Evolutionary conservation across 2,113 vertebrate species (phyloP).

Genomic region (Sterna hirundo): DNA sequence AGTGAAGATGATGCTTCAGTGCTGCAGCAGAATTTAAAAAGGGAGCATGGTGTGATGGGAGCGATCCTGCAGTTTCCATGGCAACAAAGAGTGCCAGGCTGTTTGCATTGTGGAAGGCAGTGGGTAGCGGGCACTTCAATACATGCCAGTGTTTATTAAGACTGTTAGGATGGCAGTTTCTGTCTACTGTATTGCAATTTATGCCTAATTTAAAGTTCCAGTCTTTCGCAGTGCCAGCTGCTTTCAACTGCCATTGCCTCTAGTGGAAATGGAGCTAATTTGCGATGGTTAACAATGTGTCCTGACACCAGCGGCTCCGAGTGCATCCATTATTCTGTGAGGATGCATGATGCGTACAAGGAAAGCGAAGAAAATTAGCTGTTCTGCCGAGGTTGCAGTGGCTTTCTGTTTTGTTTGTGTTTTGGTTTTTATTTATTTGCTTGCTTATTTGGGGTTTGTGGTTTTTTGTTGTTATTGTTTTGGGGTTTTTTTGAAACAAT

Average conservation of each 20-base stretch:
- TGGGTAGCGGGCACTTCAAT: background rate
- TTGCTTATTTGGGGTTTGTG: background rate
- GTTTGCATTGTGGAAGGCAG: background rate
- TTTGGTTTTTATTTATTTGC: background rate
- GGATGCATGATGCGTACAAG: background rate
- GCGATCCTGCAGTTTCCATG: background rate
- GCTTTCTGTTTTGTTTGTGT: background rate
- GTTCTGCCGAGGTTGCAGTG: background rate
- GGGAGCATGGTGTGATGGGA: background rate
- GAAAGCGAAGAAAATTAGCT: background rate
- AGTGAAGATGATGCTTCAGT: background rate
- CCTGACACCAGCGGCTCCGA: background rate
- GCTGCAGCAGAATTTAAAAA: slow-evolving; percentile 28
- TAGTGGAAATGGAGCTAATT: slow-evolving; percentile 19
- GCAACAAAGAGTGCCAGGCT: background rate
- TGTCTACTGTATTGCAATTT: slow-evolving; percentile 5
- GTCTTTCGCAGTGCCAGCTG: background rate
- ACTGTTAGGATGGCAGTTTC: background rate
- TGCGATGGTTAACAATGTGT: background rate
- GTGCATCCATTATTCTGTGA: background rate
- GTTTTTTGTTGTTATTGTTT: background rate
- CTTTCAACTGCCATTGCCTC: background rate
- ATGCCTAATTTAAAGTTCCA: slow-evolving; percentile 14
- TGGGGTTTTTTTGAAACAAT: background rate
- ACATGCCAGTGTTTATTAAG: background rate